Conservation (phyloP, 2,113 vertebrate species). For the Galbula dea region DNA sequence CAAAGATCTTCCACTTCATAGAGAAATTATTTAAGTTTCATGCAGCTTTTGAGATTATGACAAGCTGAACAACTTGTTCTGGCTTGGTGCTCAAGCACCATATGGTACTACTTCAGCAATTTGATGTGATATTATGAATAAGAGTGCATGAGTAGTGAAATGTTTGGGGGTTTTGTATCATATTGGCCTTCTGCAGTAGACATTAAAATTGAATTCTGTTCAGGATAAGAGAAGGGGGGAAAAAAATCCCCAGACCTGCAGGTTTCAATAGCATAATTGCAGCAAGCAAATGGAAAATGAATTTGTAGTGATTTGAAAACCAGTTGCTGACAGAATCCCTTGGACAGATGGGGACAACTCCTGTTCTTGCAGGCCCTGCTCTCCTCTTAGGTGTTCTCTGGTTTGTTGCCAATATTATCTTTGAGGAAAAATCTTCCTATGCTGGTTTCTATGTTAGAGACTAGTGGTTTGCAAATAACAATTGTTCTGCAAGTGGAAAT, state of each 20-base stretch:
- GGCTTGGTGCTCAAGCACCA: conserved; percentile 52
- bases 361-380: neutral
- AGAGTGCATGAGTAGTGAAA: conserved; percentile 67
- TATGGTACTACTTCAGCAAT: conserved; percentile 69
- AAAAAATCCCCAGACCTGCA: neutral
- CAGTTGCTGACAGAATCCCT: neutral
- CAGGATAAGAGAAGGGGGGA: neutral
- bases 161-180: conserved; percentile 60
- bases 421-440: neutral
- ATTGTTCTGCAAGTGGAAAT: neutral
- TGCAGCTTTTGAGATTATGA: conserved; percentile 67
- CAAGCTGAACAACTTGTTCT: conserved; percentile 67
- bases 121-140: conserved; percentile 72
- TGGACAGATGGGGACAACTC: neutral
- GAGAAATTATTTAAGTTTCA: conserved; percentile 72
- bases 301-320: neutral
- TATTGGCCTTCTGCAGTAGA: conserved; percentile 63
- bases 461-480: neutral
- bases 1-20: conserved; percentile 67
- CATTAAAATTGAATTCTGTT: conserved; percentile 33
- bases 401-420: neutral
- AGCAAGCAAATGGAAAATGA: neutral
- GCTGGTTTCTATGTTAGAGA: neutral
- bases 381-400: neutral
- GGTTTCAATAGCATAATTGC: neutral